Base-by-base conservation (phyloP, 2,113 vertebrate genomes). In the Perca flavescens region DNA sequence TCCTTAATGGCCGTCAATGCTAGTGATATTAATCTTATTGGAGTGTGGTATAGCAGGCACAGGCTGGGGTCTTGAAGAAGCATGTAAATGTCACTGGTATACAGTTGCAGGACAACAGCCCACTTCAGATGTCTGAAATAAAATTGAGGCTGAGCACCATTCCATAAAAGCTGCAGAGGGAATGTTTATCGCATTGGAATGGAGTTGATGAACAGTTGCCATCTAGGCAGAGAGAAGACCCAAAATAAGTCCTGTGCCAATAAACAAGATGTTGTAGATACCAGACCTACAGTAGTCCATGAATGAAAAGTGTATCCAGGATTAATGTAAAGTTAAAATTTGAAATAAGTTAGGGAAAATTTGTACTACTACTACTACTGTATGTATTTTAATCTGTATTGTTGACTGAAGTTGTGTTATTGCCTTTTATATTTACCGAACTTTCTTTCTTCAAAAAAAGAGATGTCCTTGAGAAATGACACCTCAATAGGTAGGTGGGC, bases 31-130 rank as follows among this genome's bases (percentile, higher is more conserved):
- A 58, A 25, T 63, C 54, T 77, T 31, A 34, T 10, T 54, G 9
- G 19, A 71, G 57, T 19, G 43, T 60, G 28, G 40, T 11, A 58
- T 74, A 34, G 52, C 40, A 79, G 66, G 50, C 34, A 56, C 74
- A 69, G 75, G 68, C 64, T 40, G 15, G 52, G 64, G 63, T 89
- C 84, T 86, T 88, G 89, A 90, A 91, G 83, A 90, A 88, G 86
- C 83, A 79, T 82, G 6, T 85, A 88, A 92, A 92, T 92, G 91
- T 92, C 90, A 93, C 84, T 88, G 89, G 90, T 89, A 86, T 91
- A 91, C 58, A 84, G 88, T 91, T 93, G 87, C 89, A 88, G 82
- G 22, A 63, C 61, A 64, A 66, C 31, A 52, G 75, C 56, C 84
- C 82, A 87, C 77, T 71, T 92, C 89, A 85, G 73, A 90, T 93